phyloP scores from a whole-genome alignment of 2,888 invertebrate species.

The Patella depressa region DNA sequence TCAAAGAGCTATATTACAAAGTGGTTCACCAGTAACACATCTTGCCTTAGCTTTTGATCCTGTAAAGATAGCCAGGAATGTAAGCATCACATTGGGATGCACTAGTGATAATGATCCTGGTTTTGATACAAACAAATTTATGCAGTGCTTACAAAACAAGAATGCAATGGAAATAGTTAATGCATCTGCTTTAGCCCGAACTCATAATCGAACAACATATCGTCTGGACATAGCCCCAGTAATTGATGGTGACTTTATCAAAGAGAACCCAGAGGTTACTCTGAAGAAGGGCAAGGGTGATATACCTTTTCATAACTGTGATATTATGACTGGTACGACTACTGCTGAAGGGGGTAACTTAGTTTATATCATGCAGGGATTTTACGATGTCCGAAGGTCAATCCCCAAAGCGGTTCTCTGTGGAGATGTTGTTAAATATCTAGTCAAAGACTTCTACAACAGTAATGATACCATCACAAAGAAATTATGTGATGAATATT shows the following conservation, averaged over 20 bases:
- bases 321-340: conserved; percentile 29
- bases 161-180: conserved; percentile 36
- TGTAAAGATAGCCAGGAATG: conserved; percentile 79
- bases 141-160: conserved; percentile 35
- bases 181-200: conserved; percentile 36
- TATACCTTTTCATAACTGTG: conserved; percentile 43
- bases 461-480: conserved; percentile 4
- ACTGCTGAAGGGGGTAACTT: conserved; percentile 29
- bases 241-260: conserved; percentile 26
- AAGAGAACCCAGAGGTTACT: conserved; percentile 13
- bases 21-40: conserved; percentile 74
- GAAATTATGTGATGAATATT: conserved; percentile 14
- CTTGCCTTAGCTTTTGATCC: conserved; percentile 92
- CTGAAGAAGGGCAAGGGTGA: conserved; percentile 76
- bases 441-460: conserved; percentile 27
- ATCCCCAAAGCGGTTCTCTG: conserved; percentile 28
- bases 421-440: conserved; percentile 21
- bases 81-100: not conserved
- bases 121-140: conserved; percentile 79
- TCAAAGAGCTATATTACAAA: conserved; percentile 88
- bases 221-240: conserved; percentile 30
- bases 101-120: conserved; percentile 54
- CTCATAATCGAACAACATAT: conserved; percentile 11
- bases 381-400: conserved; percentile 18
- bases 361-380: conserved; percentile 16